Base-by-base conservation (phyloP, 1,140 invertebrate species). In the Riptortus pedestris region DNA sequence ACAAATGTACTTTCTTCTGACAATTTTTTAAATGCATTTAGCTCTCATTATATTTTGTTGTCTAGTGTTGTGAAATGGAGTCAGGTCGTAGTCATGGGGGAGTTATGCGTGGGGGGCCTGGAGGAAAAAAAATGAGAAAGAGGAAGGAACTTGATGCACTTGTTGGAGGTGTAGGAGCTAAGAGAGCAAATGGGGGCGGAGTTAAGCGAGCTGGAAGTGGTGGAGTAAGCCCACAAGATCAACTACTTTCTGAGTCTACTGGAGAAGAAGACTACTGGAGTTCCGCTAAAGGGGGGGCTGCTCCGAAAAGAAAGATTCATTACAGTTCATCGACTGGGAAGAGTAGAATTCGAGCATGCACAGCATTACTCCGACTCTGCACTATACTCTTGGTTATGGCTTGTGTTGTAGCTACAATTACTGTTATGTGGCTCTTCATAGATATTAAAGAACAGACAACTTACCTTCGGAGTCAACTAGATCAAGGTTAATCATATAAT, bases 381-480 rank as follows among this genome's bases (percentile, higher is more conserved):
- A 79, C 80, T 26, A 79, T 79, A 16, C 77, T 83, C 64, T 77
- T 83, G 4, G 75, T 82, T 27, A 81, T 83, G 67, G 78, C 81
- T 2, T 82, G 81, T 66, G 77, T 84, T n/a, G 77, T 84, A 2
- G 80, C 81, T 29, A 83, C 83, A 9, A 79, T 81, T 20, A 81
- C 82, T 43, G 79, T 85, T 38, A 77, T 85, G 63, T 85, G 83
- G 82, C 76, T 85, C 2, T 85, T 85, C 70, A 80, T 84, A 31
- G 83, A 85, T 69, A 81, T 85, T 28, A 77, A 83, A 68, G 77
- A 84, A 65, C 83, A 85, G 72, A 79, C 84, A 60, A 79, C 80
- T 11, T 80, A 79, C 7, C 76, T 85, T 5, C 77, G 83, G 66
- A 79, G 75, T 47, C 80, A 85, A 71, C 79, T 85, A 71, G 82